phyloP scores from a whole-genome alignment of 2,113 vertebrate genomes.

The Casuarius casuarius region DNA sequence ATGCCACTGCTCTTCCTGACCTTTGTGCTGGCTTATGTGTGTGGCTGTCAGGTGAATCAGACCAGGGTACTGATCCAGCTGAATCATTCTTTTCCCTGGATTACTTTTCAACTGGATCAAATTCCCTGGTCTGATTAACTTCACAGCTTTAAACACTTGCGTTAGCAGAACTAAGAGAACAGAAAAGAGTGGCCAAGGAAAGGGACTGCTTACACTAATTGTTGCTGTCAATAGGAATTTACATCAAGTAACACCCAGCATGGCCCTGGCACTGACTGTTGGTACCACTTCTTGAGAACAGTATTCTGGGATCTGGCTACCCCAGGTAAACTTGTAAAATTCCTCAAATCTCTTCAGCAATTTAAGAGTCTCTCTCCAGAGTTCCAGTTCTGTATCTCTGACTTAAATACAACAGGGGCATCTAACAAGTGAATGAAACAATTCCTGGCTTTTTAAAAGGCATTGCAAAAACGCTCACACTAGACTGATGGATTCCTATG shows the following conservation, averaged over 20 bases:
- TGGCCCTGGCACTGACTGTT: not conserved
- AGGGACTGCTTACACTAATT: constrained; percentile 7
- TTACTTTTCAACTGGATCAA: not conserved
- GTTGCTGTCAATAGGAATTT: not conserved
- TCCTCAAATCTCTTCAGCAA: not conserved
- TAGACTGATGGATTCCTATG: not conserved
- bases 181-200: not conserved
- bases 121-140: not conserved
- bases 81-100: not conserved
- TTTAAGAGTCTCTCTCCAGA: not conserved
- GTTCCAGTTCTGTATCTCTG: not conserved
- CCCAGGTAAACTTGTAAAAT: not conserved
- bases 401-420: not conserved
- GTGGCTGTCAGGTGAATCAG: not conserved
- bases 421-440: not conserved
- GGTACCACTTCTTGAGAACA: not conserved
- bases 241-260: not conserved
- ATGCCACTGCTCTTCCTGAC: not conserved
- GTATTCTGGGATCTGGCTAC: not conserved
- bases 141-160: not conserved
- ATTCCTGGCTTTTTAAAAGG: not conserved
- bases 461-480: not conserved
- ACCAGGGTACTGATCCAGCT: not conserved
- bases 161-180: not conserved
- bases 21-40: not conserved